Percentiles rank a stretch among this genome's conserved stretches.
Evolutionary conservation across 2,797 vertebrate genomes (phyloP).

Genomic region (Aeoliscus strigatus): DNA sequence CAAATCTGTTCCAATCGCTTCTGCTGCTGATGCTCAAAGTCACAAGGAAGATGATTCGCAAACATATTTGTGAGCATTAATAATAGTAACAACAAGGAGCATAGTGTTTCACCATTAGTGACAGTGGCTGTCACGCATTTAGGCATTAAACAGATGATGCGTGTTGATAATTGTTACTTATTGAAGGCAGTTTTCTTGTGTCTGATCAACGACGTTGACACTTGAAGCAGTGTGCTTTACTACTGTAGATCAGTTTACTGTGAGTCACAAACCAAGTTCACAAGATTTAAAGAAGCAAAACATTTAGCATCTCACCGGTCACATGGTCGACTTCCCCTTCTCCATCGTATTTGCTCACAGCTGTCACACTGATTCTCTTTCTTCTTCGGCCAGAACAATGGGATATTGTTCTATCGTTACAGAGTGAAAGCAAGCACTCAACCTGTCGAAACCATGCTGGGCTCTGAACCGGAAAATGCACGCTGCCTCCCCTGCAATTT

Average conservation of each 20-base stretch:
- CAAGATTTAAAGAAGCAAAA: constrained; percentile 33
- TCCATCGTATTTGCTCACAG: constrained; percentile 61
- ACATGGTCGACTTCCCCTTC: constrained; percentile 57
- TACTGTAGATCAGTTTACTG: constrained; percentile 42
- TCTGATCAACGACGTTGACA: constrained; percentile 12
- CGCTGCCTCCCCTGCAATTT: constrained; percentile 55
- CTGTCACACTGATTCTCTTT: constrained; percentile 60
- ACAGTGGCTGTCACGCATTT: not conserved
- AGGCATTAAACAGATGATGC: constrained; percentile 12
- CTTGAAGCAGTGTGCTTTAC: constrained; percentile 6
- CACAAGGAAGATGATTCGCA: constrained; percentile 8
- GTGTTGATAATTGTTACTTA: constrained; percentile 15
- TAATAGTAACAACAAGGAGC: not conserved
- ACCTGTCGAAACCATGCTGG: constrained; percentile 66
- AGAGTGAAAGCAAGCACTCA: constrained; percentile 69
- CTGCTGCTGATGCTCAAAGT: too few species aligned
- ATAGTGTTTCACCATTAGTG: constrained; percentile 3
- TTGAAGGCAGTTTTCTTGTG: constrained; percentile 20
- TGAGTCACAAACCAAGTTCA: constrained; percentile 55
- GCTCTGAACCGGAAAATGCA: constrained; percentile 63
- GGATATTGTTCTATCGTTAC: constrained; percentile 62
- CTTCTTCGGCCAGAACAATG: constrained; percentile 54
- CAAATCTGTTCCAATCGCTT: too few species aligned
- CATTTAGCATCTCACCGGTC: constrained; percentile 61
- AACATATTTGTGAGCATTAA: constrained; percentile 4